Base-by-base conservation (phyloP, 2,113 vertebrate genomes). In the Chitala chitala region DNA sequence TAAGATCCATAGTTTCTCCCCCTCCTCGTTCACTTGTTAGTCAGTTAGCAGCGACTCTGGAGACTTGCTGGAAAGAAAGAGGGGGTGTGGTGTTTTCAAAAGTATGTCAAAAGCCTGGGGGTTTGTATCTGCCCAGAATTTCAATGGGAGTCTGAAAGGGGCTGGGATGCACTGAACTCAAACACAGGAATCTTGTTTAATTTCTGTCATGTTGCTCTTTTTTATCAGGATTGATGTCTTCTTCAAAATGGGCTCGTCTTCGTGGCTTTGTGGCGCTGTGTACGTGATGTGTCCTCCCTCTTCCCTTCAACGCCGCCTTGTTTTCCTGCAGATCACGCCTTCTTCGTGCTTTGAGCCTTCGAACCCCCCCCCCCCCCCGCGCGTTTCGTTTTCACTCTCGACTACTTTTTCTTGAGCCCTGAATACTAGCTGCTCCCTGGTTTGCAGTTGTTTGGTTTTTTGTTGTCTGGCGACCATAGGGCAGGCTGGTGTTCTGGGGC, bases 81-180 rank as follows among this genome's bases (percentile, higher is more conserved):
- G 84, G 87, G 83, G 86, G 87, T 90, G 86, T 91, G 89, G 87
- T 87, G 91, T 92, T 94, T 89, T 91, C 91, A 83, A 92, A 95
- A 94, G 88, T 93, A 86, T 94, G 90, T 94, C 92, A 93, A 93
- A 96, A 94, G 90, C 92, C 91, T 91, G 87, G 87, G 89, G 90
- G 85, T 92, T 95, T 96, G 85, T 88, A 73, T 93, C 89, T 93
- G 90, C 91, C 91, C 84, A 73, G 93, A 94, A 94, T 95, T 93
- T 94, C 91, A 94, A 88, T 93, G 81, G 86, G 81, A 87, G 80
- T 78, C 88, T 92, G 89, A 90, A 87, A 90, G 87, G 91, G 90
- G 87, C 90, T 89, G 91, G 86, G 90, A 92, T 90, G 83, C 87
- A 87, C 89, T 84, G 86, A 92, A 91, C 82, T 87, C 75, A 82